Conservation (phyloP, 2,113 vertebrate species). For the Holacanthus passer region DNA sequence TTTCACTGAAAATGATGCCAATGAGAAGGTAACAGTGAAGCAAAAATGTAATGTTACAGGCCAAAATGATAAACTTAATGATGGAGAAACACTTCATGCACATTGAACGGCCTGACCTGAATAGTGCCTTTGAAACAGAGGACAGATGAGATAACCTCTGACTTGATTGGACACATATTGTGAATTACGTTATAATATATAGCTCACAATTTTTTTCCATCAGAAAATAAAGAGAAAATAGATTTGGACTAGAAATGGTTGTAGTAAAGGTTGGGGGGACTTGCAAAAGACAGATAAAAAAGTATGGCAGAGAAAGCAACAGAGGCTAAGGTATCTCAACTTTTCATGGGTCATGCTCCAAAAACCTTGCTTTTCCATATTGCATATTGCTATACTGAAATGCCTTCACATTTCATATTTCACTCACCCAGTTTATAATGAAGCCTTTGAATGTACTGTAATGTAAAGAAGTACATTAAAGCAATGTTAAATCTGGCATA, state of each 20-base stretch:
- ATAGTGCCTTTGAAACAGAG: neutral
- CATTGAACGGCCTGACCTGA: neutral
- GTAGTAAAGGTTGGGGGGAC: too few relatives aligned
- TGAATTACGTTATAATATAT: neutral
- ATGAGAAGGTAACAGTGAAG: neutral
- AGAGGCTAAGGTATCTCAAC: neutral
- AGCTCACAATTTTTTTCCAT: neutral
- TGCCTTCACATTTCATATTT: neutral
- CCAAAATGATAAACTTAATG: neutral
- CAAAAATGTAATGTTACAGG: neutral
- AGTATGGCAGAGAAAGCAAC: too few relatives aligned
- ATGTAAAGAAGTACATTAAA: neutral
- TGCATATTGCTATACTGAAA: neutral
- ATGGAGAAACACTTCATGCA: neutral
- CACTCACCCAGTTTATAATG: neutral
- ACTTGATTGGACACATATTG: neutral
- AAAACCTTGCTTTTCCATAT: neutral
- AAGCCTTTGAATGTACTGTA: neutral
- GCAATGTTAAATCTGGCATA: neutral
- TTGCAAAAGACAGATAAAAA: too few relatives aligned
- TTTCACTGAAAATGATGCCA: neutral
- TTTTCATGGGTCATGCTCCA: neutral
- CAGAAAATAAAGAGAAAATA: neutral
- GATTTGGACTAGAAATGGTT: neutral
- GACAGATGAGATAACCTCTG: neutral